Percentiles rank a stretch among this genome's conserved stretches.
Conservation (phyloP, 2,797 vertebrate species). For the Chaunax sp. region DNA sequence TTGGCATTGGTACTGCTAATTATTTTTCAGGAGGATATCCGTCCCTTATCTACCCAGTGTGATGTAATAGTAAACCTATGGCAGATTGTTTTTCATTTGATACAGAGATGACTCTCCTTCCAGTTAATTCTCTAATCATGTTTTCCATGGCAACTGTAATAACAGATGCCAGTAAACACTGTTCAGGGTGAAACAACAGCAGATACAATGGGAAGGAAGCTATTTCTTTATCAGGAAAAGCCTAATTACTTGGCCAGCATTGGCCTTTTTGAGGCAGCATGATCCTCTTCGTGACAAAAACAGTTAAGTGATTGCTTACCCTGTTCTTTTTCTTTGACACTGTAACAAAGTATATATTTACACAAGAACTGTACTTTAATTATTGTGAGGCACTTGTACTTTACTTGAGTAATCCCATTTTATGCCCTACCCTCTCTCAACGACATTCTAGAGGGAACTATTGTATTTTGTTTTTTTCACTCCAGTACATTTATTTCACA, state of each 20-base stretch:
- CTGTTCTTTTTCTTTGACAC: neutral
- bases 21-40: neutral
- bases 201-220: conserved; percentile 63
- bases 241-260: conserved; percentile 32
- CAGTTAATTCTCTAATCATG: neutral
- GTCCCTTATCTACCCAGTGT: too few relatives aligned
- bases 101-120: neutral
- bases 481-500: neutral
- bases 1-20: neutral
- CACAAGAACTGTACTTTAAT: neutral
- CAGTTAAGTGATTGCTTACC: neutral
- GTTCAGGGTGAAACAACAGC: conserved; percentile 16
- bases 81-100: neutral
- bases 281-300: neutral
- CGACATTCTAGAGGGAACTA: too few relatives aligned
- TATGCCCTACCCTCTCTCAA: too few relatives aligned
- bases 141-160: neutral
- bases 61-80: neutral
- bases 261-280: neutral
- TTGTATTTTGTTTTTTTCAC: too few relatives aligned
- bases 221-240: conserved; percentile 41
- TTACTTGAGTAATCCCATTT: too few relatives aligned
- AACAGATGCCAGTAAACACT: conserved; percentile 19
- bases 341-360: neutral
- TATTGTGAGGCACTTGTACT: too few relatives aligned